Evolutionary conservation across 2,888 invertebrate species (phyloP).

Genomic region (Melieria omissa): DNA sequence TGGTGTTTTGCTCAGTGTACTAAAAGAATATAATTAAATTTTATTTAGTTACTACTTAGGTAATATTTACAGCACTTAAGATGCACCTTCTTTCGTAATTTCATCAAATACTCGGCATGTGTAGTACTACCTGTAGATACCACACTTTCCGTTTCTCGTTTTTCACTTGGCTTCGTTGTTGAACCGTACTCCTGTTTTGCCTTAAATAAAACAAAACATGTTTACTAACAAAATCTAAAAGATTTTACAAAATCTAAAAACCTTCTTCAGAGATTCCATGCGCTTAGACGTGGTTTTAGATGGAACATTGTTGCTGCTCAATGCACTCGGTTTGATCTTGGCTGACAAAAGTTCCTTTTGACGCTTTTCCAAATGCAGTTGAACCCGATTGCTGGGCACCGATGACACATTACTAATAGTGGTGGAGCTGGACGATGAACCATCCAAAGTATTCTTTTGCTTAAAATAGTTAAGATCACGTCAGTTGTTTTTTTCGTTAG

Average conservation of each 20-base stretch:
- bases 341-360: background rate
- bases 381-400: slow-evolving; percentile 1
- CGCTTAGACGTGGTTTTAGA: slow-evolving; percentile 17
- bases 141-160: background rate
- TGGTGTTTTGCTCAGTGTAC: too few relatives aligned
- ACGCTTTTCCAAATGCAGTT: slow-evolving; percentile 15
- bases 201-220: too few relatives aligned
- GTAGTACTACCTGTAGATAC: background rate
- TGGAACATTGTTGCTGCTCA: slow-evolving; percentile 2
- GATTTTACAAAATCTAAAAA: background rate
- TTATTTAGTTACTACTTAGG: too few relatives aligned
- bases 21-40: too few relatives aligned
- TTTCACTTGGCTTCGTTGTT: background rate
- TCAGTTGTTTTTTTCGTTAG: too few relatives aligned
- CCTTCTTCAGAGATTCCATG: slow-evolving; percentile 17
- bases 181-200: background rate
- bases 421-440: background rate
- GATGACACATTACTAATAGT: background rate
- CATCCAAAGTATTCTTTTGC: background rate
- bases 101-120: slow-evolving; percentile 15
- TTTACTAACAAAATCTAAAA: too few relatives aligned
- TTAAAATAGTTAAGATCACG: background rate
- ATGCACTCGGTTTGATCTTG: background rate
- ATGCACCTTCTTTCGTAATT: slow-evolving; percentile 35
- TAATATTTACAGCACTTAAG: background rate